Conservation (phyloP, 2,888 invertebrate species). For the Mongoloraphidia duomilia region DNA sequence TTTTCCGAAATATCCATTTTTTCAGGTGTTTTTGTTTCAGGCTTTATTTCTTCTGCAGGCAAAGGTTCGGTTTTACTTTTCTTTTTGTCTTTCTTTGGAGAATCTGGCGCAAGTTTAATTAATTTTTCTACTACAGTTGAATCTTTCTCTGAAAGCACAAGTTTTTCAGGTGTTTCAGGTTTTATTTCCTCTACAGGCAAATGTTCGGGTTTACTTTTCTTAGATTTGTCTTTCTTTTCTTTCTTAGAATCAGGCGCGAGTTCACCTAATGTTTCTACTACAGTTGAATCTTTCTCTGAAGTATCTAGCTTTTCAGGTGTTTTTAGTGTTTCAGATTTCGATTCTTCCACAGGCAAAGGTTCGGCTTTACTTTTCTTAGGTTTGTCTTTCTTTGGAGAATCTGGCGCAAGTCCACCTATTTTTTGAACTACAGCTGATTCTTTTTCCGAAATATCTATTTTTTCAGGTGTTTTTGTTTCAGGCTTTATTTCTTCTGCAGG, state of each 20-base stretch:
- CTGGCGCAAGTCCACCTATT: background rate
- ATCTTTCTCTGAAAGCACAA: background rate
- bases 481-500: background rate
- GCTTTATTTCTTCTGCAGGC: background rate
- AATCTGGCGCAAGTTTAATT: background rate
- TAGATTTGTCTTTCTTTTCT: background rate
- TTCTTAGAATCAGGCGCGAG: background rate
- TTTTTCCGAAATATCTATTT: background rate
- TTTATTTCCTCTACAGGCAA: too few species aligned
- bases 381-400: background rate
- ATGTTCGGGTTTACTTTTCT: too few species aligned
- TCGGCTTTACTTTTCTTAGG: background rate
- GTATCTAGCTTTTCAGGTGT: background rate
- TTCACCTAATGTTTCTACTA: background rate
- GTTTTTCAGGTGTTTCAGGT: conserved; percentile 3
- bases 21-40: background rate
- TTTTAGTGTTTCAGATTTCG: background rate
- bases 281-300: background rate
- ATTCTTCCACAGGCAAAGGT: background rate
- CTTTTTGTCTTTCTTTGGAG: too few species aligned
- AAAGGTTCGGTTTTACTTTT: background rate
- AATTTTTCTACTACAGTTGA: background rate
- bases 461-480: background rate
- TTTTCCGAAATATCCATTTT: background rate
- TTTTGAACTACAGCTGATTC: background rate